These are phyloP conservation scores for Macroramphosus scolopax DNA, from an alignment of 2,797 vertebrate genomes.

Conservation along the genomic window DNA sequence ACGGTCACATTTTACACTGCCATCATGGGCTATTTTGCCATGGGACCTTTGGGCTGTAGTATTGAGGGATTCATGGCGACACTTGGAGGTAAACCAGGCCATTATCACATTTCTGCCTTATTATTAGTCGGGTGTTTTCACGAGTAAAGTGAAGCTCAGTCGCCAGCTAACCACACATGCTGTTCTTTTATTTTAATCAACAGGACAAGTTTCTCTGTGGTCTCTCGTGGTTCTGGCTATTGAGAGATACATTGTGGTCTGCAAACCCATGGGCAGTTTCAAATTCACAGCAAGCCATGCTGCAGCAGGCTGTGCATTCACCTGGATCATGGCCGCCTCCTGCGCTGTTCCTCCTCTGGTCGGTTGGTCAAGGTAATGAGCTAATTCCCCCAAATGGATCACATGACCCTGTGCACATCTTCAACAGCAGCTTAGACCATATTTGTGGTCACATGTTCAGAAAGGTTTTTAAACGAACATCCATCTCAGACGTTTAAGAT, in stretches of 20 bases:
- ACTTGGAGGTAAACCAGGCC: constrained; percentile 71
- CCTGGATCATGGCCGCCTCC: constrained; percentile 78
- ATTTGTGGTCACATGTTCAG: background rate
- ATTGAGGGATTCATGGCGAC: constrained; percentile 72
- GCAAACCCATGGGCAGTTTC: constrained; percentile 86
- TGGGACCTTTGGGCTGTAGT: constrained; percentile 42
- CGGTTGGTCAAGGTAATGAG: constrained; percentile 81
- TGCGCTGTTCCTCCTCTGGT: constrained; percentile 77
- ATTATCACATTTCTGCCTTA: no score
- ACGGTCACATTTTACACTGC: constrained; percentile 60
- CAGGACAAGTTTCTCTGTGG: constrained; percentile 55
- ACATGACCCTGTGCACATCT: background rate
- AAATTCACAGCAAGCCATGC: constrained; percentile 74
- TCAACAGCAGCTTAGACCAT: no score
- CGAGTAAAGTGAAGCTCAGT: no score
- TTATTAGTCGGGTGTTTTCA: no score
- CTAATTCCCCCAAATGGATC: no score
- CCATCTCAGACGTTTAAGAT: no score
- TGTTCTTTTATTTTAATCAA: no score
- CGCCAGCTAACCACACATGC: no score
- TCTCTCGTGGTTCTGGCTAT: constrained; percentile 70
- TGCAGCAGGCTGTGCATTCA: constrained; percentile 72
- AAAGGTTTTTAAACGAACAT: no score
- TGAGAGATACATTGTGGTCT: constrained; percentile 79
- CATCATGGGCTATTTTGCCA: constrained; percentile 65